Percentiles rank a stretch among this genome's conserved stretches.
Evolutionary conservation across 2,113 vertebrate species (phyloP).

Genomic region (Odocoileus virginianus): DNA sequence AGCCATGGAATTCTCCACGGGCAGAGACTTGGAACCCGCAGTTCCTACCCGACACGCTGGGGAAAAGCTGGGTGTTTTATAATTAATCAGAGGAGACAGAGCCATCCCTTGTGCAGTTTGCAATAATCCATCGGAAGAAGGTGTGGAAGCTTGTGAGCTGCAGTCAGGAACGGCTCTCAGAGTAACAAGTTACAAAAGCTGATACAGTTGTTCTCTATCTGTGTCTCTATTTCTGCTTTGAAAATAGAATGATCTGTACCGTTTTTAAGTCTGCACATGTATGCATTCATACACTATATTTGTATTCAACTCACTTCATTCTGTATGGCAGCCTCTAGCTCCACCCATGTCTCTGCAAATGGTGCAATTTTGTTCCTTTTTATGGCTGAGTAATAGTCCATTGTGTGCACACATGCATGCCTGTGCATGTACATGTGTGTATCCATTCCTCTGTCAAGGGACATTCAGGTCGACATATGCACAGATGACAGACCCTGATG

Average conservation of each 20-base stretch:
- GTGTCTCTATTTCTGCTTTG: not conserved
- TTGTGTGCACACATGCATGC: not conserved
- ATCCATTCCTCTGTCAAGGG: not conserved
- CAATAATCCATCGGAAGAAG: not conserved
- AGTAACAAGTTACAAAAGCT: not conserved
- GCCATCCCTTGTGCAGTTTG: not conserved
- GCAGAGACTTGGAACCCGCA: not conserved
- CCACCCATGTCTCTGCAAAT: not conserved
- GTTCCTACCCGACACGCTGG: not conserved
- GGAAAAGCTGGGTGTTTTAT: not conserved
- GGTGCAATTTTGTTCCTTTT: not conserved
- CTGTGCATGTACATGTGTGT: not conserved
- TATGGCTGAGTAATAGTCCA: not conserved
- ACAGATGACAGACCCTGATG: not conserved
- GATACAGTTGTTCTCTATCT: not conserved
- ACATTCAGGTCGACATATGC: not conserved
- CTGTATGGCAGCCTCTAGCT: not conserved
- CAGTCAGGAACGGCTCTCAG: not conserved
- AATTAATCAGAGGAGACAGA: not conserved
- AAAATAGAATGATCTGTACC: not conserved
- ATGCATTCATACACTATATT: not conserved
- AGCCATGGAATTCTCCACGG: slow-evolving; percentile 24
- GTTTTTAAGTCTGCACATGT: not conserved
- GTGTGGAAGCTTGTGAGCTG: not conserved
- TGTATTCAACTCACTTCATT: not conserved